phyloP scores from a whole-genome alignment of 1,140 invertebrate species.

The Neelides sp. region DNA sequence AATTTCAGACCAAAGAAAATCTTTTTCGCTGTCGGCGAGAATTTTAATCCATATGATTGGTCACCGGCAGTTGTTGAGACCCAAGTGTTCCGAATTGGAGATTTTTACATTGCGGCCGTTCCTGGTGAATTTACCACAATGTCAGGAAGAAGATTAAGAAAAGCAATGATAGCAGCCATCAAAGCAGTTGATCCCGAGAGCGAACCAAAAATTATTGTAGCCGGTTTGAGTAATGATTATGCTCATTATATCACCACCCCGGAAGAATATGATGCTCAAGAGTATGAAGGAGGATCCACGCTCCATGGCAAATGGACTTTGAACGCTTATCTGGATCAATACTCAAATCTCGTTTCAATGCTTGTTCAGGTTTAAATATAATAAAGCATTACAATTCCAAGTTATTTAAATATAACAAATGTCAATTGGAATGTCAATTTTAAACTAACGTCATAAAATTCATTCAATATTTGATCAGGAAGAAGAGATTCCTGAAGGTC shows the following conservation, averaged over 20 bases:
- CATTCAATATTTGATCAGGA: not conserved
- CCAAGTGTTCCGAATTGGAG: constrained; percentile 7
- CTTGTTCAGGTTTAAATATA: not conserved
- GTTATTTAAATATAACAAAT: not conserved
- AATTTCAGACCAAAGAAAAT: constrained; percentile 12
- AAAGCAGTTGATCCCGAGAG: not conserved
- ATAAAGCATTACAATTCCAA: not conserved
- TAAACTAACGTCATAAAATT: no score
- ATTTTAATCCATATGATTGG: constrained; percentile 3
- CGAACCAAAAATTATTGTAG: constrained; percentile 7
- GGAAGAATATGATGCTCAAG: constrained; percentile 11
- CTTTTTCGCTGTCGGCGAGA: constrained; percentile 8
- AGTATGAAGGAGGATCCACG: constrained; percentile 8
- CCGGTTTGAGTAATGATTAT: constrained; percentile 12
- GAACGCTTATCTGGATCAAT: not conserved
- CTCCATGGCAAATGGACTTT: constrained; percentile 10
- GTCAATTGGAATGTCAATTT: not conserved
- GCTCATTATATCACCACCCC: constrained; percentile 14
- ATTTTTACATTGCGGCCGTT: constrained; percentile 3
- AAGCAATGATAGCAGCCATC: not conserved
- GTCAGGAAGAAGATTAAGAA: constrained; percentile 11
- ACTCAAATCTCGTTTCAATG: not conserved
- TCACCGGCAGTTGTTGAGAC: constrained; percentile 9
- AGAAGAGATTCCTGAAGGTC: not conserved
- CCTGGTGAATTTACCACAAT: constrained; percentile 20